Evolutionary conservation across 2,797 vertebrate genomes (phyloP).

Genomic region (Chaenodraco wilsoni): DNA sequence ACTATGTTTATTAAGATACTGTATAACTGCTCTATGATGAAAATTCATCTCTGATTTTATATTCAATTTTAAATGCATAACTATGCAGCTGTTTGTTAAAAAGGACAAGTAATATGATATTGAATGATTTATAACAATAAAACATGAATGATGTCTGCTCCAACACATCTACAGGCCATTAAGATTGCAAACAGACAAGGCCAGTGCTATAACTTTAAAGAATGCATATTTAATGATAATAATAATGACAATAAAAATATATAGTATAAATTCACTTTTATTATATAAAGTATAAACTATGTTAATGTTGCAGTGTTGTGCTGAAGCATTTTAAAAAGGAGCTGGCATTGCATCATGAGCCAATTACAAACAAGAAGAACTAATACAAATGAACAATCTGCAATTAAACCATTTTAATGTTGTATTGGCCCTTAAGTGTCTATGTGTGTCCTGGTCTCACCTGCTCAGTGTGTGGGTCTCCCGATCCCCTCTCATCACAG

Average conservation of each 20-base stretch:
- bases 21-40: neutral
- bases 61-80: slow-evolving; percentile 4
- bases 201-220: neutral
- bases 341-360: slow-evolving; percentile 5
- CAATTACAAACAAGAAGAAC: neutral
- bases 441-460: slow-evolving; percentile 73
- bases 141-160: neutral
- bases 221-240: neutral
- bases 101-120: neutral
- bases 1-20: no score
- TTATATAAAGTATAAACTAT: neutral
- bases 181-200: neutral
- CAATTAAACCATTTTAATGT: neutral
- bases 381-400: neutral
- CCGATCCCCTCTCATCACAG: slow-evolving; percentile 92
- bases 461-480: slow-evolving; percentile 91
- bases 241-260: neutral
- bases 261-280: neutral
- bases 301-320: neutral
- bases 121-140: neutral
- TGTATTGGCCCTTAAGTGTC: neutral
- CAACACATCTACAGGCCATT: neutral
- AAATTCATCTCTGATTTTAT: neutral
- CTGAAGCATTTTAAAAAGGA: neutral
- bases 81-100: neutral